phyloP scores from a whole-genome alignment of 2,888 invertebrate genomes.

The Eledone cirrhosa region DNA sequence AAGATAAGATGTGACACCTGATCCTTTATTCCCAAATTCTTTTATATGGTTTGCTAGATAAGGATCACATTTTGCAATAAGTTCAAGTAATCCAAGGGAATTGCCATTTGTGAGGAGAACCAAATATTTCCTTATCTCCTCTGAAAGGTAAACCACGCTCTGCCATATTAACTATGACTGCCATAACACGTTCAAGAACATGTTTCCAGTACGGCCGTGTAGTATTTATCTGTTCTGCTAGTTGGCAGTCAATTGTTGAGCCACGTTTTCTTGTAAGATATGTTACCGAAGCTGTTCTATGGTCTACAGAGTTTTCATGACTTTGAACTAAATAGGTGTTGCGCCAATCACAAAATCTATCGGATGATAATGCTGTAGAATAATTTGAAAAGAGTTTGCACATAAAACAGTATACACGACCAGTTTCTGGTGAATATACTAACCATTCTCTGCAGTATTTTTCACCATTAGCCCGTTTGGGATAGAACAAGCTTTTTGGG shows the following conservation, averaged over 20 bases:
- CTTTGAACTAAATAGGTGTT: background rate
- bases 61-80: background rate
- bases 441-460: background rate
- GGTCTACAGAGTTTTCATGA: background rate
- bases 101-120: background rate
- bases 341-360: background rate
- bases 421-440: background rate
- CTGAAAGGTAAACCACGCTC: background rate
- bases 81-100: background rate
- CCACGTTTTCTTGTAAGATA: background rate
- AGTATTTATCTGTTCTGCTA: background rate
- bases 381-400: background rate
- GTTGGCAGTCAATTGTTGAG: background rate
- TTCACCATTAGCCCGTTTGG: background rate
- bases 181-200: background rate
- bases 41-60: background rate
- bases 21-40: background rate
- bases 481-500: background rate
- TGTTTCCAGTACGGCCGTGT: background rate
- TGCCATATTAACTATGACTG: background rate
- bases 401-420: background rate
- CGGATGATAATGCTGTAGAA: background rate
- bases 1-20: background rate
- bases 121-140: background rate
- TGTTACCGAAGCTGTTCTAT: background rate